phyloP scores from a whole-genome alignment of 1,140 invertebrate genomes.

The Drosophila pseudoananassae region DNA sequence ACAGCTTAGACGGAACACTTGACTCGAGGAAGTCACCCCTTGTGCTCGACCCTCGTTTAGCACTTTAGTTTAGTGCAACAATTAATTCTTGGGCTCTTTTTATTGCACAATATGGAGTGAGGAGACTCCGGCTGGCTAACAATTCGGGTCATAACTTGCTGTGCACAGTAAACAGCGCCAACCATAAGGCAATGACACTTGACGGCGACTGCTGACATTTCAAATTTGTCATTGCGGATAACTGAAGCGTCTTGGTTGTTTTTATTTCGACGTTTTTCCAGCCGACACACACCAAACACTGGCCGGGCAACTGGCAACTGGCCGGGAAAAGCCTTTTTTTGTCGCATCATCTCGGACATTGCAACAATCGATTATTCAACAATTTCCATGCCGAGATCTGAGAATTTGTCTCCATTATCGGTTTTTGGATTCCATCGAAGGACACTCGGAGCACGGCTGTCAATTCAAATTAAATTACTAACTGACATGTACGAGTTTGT shows the following conservation, averaged over 20 bases:
- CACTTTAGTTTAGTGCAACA: constrained; percentile 25
- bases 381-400: constrained; percentile 7
- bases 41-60: constrained; percentile 9
- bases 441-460: constrained; percentile 9
- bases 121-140: constrained; percentile 50
- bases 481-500: constrained; percentile 14
- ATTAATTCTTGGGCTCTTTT: constrained; percentile 58
- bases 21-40: constrained; percentile 45
- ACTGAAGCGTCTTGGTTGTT: constrained; percentile 39
- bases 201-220: constrained; percentile 71
- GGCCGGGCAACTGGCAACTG: constrained; percentile 1
- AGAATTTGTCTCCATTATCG: constrained; percentile 5
- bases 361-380: constrained; percentile 38
- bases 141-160: constrained; percentile 77
- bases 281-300: constrained; percentile 9
- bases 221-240: constrained; percentile 72
- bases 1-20: constrained; percentile 12
- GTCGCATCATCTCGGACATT: constrained; percentile 39
- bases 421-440: constrained; percentile 29
- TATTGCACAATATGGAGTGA: constrained; percentile 59
- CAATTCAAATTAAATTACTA: constrained; percentile 10
- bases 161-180: constrained; percentile 36
- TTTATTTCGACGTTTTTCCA: constrained; percentile 18
- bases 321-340: constrained; percentile 52
- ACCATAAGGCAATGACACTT: constrained; percentile 70